Base-by-base conservation (phyloP, 1,140 invertebrate genomes). In the Bicyclus anynana region DNA sequence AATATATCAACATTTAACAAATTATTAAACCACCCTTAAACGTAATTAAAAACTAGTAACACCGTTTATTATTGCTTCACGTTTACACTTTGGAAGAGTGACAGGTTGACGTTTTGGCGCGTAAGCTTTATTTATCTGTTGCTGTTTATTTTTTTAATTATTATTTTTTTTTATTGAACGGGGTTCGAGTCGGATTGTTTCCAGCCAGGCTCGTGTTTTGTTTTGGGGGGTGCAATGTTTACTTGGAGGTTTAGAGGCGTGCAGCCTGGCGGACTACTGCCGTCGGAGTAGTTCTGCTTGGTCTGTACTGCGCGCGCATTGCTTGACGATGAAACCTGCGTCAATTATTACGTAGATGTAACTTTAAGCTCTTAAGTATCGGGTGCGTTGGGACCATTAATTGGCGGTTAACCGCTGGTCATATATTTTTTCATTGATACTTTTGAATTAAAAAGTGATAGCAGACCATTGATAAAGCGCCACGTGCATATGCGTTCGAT, bases 331-430 rank as follows among this genome's bases (percentile, higher is more conserved):
- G 54, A 68, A 74, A 75, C 72, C 75, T 80, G 74, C 72, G 80
- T 81, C 80, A 78, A 81, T 84, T 80, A 84, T 80, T 77, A 78
- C 77, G 79, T 82, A 84, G 76, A 74, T 82, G 77, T 80, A 80
- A 79, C 62, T 64, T 70, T 63, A 53, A 70, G 63, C 68, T 66
- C 63, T 69, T 69, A 62, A 62, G 63, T 67, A 53, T 62, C 65
- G 66, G 69, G 63, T 68, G 62, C 67, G 63, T 70, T 70, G 52
- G 54, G 44, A 53, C 60, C 53, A 49, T 60, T 48, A 54, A 54
- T 54, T 44, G 26, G 14, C 29, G 29, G 21, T 35, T 35, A 33
- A n/a, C 6, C 10, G 40, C 17, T 44, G 40, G 2, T 10, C 40
- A 44, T 44, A 17, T 37, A 16, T 44, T 16, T 12, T 44, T 20